Evolutionary conservation across 2,113 vertebrate species (phyloP), one percentile per base, ranked within the genome.

Genomic region (Chionodraco myersi): DNA sequence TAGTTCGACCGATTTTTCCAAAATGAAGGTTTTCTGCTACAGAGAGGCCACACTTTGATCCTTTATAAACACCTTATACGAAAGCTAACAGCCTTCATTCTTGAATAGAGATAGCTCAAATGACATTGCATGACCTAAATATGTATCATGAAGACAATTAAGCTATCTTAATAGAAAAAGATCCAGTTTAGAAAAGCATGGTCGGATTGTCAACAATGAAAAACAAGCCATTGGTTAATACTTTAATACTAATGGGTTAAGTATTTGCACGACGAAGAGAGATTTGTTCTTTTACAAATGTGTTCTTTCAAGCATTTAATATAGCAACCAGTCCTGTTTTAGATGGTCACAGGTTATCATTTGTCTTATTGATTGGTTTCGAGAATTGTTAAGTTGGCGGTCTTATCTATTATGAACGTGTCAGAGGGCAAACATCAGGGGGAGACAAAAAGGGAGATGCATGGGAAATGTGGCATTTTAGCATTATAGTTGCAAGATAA

Each of bases 271-370:
- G 62, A 64, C 44, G 21, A 64, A 21, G 34, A 21, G 10, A 36
- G n/a, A 12, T 23, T 16, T 7, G 8, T 56, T 72, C 36, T 48
- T 62, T 15, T 0, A 11, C 15, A 34, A 56, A 41, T 6, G 7
- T 41, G 36, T 41, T 7, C 36, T 53, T 56, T 80, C 56, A 53
- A 53, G 15, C 23, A 68, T 54, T 11, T 11, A 5, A 30, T 12
- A 30, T 1, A 11, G 8, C 45, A 16, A 41, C 36, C 5, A 30
- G 12, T 7, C 8, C 12, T 49, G 57, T 66, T 12, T 49, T 70
- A 54, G 14, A 53, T 9, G 11, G 51, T 58, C 73, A 16, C 26
- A 65, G 44, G 16, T 64, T 60, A 47, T 71, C 49, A 70, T 51
- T 47, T 68, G 34, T 56, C 56, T 61, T 53, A 23, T 44, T 57